A percentile compares a stretch with the other conserved stretches of the same genome.
phyloP scores from a whole-genome alignment of 1,140 invertebrate species.

The Tetragonula clypearis region DNA sequence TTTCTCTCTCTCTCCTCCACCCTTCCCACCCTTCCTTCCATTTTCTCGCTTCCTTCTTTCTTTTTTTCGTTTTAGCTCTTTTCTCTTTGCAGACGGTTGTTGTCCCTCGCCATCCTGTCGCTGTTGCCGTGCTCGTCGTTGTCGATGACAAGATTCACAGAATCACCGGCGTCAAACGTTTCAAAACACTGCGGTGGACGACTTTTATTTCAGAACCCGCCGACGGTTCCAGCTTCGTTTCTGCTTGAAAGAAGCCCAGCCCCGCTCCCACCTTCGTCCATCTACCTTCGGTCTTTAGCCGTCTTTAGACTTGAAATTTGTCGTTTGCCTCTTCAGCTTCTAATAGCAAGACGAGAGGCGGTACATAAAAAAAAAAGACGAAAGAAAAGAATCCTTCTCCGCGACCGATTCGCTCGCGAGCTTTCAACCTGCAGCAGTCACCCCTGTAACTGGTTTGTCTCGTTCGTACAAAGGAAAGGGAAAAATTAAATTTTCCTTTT shows the following conservation, averaged over 20 bases:
- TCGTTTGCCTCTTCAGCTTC: neutral
- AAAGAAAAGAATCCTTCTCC: neutral
- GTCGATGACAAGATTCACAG: conserved; percentile 37
- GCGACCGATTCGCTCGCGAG: neutral
- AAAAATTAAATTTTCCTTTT: neutral
- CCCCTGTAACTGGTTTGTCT: neutral
- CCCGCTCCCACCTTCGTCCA: neutral
- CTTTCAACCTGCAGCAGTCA: neutral
- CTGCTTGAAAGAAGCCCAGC: conserved; percentile 4
- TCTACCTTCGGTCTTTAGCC: neutral
- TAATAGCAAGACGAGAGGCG: neutral
- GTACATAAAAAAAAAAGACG: neutral
- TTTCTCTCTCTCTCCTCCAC: neutral
- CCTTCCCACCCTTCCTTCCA: too few species aligned
- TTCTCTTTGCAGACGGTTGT: conserved; percentile 22
- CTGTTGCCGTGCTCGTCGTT: conserved; percentile 33
- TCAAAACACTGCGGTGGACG: neutral
- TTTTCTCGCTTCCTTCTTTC: neutral
- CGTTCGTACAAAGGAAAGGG: neutral
- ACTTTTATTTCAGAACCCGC: conserved; percentile 31
- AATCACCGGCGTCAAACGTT: conserved; percentile 36
- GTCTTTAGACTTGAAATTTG: neutral
- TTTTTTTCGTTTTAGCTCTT: neutral
- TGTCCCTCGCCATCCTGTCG: neutral
- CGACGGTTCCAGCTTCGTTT: neutral